Percentiles rank a stretch among this genome's conserved stretches.
These are phyloP conservation scores for Pteropus alecto DNA, from an alignment of 2,113 vertebrate species.

Conservation along the genomic window DNA sequence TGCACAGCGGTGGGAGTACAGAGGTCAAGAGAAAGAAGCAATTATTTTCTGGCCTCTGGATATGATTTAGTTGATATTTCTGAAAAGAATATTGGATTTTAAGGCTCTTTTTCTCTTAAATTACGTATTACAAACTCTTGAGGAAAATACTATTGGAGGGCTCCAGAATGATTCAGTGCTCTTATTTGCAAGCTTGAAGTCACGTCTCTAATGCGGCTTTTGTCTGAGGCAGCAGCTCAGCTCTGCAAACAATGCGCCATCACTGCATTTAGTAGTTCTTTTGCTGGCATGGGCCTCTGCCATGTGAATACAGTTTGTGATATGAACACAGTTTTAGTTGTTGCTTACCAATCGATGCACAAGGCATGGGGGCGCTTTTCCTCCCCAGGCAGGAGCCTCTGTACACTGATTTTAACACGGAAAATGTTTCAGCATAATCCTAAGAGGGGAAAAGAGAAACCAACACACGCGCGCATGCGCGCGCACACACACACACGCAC, in stretches of 20 bases:
- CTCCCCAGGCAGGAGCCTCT: neutral
- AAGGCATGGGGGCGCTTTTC: neutral
- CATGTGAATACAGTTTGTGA: neutral
- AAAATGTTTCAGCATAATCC: neutral
- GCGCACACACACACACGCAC: too few relatives aligned
- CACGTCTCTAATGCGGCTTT: neutral
- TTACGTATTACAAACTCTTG: conserved; percentile 44
- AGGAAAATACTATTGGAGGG: conserved; percentile 31
- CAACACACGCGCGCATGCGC: too few relatives aligned
- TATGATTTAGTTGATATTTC: conserved; percentile 41
- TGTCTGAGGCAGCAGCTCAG: neutral
- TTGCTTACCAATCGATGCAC: neutral
- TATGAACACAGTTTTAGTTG: neutral
- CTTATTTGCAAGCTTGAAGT: neutral
- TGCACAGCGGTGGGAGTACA: too few relatives aligned
- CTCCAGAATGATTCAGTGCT: neutral
- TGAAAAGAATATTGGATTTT: conserved; percentile 48
- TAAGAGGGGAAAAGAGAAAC: neutral
- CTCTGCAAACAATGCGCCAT: neutral
- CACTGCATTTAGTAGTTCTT: neutral
- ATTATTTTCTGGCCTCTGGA: conserved; percentile 34
- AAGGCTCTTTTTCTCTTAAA: conserved; percentile 46
- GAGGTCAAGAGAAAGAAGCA: neutral
- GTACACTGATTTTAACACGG: neutral
- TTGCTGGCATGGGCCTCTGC: neutral